phyloP scores from a whole-genome alignment of 2,113 vertebrate genomes.

The Diphyllodes magnificus region DNA sequence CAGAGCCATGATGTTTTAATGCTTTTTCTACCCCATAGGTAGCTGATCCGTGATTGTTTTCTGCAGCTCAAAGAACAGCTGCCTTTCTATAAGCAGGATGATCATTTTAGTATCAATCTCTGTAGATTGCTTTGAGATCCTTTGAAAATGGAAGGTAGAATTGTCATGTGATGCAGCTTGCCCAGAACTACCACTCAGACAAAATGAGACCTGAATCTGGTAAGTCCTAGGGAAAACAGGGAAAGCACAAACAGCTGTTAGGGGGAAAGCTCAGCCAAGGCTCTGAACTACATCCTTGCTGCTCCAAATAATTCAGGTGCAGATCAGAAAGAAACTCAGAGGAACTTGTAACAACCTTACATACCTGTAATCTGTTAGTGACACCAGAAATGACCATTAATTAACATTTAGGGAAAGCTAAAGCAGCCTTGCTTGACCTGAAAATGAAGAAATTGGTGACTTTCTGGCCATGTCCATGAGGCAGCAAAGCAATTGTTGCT shows the following conservation, averaged over 20 bases:
- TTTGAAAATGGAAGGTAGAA: background rate
- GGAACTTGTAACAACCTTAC: background rate
- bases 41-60: background rate
- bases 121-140: background rate
- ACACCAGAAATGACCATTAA: background rate
- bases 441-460: background rate
- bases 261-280: background rate
- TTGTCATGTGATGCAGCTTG: background rate
- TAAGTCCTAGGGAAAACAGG: background rate
- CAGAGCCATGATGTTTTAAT: background rate
- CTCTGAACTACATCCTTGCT: background rate
- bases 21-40: background rate
- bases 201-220: background rate
- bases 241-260: background rate
- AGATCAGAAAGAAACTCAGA: background rate
- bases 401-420: background rate
- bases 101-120: background rate
- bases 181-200: background rate
- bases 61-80: background rate
- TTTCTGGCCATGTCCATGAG: background rate
- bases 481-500: background rate
- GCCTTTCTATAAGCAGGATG: background rate
- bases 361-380: background rate
- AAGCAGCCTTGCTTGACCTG: background rate
- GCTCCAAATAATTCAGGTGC: background rate